Percentiles rank a stretch among this genome's conserved stretches.
phyloP scores from a whole-genome alignment of 2,888 invertebrate genomes.

The Lasioglossum pauxillum region DNA sequence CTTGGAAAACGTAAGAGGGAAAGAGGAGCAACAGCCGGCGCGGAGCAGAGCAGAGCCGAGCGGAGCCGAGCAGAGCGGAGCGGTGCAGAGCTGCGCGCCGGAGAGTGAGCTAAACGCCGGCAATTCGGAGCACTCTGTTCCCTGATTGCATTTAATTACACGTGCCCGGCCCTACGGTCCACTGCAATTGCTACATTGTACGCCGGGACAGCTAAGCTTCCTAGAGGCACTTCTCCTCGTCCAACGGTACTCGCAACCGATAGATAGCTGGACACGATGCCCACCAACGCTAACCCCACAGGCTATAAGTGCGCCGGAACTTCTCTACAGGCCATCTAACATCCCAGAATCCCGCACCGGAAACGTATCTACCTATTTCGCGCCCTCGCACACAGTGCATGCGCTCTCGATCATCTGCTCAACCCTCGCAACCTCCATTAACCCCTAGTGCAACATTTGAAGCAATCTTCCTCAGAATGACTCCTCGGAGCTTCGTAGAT shows the following conservation, averaged over 20 bases:
- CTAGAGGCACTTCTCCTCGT: constrained; percentile 63
- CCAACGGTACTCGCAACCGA: constrained; percentile 54
- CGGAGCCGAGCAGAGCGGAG: neutral
- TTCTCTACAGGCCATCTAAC: constrained; percentile 24
- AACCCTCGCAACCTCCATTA: neutral
- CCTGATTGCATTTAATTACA: constrained; percentile 84
- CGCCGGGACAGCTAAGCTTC: constrained; percentile 70
- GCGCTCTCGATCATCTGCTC: neutral
- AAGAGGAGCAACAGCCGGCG: constrained; percentile 56
- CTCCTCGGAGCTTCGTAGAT: neutral
- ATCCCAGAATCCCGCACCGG: constrained; percentile 27
- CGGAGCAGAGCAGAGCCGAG: neutral
- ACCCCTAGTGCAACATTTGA: neutral
- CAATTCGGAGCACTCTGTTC: constrained; percentile 81
- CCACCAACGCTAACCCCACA: neutral
- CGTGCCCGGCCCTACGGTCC: constrained; percentile 76
- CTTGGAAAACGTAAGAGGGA: constrained; percentile 58
- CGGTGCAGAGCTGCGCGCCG: neutral
- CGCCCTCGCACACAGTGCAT: neutral
- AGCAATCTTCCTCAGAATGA: neutral
- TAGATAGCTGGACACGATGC: constrained; percentile 61
- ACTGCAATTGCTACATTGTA: constrained; percentile 81
- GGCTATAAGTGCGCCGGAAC: constrained; percentile 46
- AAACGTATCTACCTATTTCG: constrained; percentile 42
- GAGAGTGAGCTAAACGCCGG: constrained; percentile 78